Base-by-base conservation (phyloP, 2,888 invertebrate genomes). In the Drosophila macrospina region DNA sequence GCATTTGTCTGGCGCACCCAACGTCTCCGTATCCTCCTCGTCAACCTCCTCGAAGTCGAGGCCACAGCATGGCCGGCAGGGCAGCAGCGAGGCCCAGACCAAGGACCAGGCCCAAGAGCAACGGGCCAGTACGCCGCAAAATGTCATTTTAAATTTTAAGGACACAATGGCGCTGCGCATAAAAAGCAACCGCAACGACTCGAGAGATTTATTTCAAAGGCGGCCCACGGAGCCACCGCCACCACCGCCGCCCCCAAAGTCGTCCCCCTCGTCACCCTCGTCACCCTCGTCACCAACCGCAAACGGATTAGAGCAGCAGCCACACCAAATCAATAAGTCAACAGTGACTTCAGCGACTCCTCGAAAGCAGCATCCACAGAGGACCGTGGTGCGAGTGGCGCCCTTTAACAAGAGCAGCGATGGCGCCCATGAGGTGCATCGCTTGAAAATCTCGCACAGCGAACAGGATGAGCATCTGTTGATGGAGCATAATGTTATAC, bases 151-250 rank as follows among this genome's bases (percentile, higher is more conserved):
- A 77, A 90, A 91, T 87, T 89, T 93, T 92, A 93, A 95, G 90
- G 97, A 97, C 91, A 97, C 97, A 26, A 97, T 97, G 96, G 95
- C 97, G 24, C 93, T 97, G 80, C 94, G 97, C 78, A 93, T 95
- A 56, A 94, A 94, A 91, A 93, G 92, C 74, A 93, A 93, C 85
- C 94, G 94, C 89, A 93, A 93, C 39, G 94, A 95, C 90, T 93
- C 94, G 20, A 93, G 94, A 89, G 94, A 94, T 91, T 93, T 94
- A 69, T 95, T 95, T 91, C 91, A 86, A 86, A 77, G 85, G 78
- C 86, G 93, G 68, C 93, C 93, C 15, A 92, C 90, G 60, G 92
- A 93, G 65, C 92, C 91, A 28, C 91, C 91, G n/a, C 91, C 91
- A 28, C 91, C 91, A 32, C 93, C 93, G 7, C 93, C 93, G 11